phyloP scores from a whole-genome alignment of 2,113 vertebrate species.

The Callaeas wilsoni region DNA sequence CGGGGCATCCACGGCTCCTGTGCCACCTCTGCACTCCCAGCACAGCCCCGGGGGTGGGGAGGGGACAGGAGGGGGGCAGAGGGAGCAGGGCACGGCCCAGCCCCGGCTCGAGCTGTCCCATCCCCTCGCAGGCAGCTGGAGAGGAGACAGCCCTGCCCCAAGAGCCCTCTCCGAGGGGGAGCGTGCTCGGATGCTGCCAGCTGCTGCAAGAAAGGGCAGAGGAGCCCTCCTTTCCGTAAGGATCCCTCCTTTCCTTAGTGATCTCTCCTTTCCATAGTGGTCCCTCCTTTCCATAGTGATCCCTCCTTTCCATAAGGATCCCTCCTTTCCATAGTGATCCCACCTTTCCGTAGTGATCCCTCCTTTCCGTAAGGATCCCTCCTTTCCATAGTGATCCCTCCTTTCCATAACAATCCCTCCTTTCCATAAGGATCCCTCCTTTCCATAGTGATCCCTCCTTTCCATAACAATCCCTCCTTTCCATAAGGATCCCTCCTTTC shows the following conservation, averaged over 20 bases:
- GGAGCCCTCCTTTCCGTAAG: background rate
- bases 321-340: too few species aligned
- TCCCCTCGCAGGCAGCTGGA: too few species aligned
- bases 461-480: accelerated
- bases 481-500: accelerated
- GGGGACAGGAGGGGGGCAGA: background rate
- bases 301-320: accelerated
- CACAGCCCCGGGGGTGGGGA: accelerated
- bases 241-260: too few species aligned
- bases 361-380: accelerated
- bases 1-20: accelerated
- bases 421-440: accelerated
- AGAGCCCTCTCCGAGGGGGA: background rate
- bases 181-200: accelerated
- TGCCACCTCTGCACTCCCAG: background rate
- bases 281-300: accelerated
- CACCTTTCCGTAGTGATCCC: too few species aligned
- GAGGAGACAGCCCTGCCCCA: background rate
- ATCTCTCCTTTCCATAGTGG: accelerated
- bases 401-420: accelerated
- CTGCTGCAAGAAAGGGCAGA: accelerated
- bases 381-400: accelerated
- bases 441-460: accelerated
- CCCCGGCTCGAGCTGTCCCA: background rate
- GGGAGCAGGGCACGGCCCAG: background rate